Evolutionary conservation across 2,888 invertebrate genomes (phyloP).

Genomic region (Acronicta aceris): DNA sequence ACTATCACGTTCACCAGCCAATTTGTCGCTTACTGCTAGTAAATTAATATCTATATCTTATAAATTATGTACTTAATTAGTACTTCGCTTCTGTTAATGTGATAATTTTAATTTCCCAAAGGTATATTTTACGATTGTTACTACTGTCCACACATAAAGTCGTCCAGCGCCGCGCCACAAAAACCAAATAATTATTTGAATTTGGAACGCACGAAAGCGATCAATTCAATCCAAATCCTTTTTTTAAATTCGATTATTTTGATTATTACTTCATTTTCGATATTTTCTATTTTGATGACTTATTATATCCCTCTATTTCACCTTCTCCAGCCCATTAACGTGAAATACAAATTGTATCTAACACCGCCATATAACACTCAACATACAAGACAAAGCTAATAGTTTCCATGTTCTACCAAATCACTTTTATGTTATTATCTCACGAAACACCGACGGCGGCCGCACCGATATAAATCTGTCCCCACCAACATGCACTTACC

Average conservation of each 20-base stretch:
- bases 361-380: conserved; percentile 20
- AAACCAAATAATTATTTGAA: conserved; percentile 21
- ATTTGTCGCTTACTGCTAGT: conserved; percentile 37
- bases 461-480: conserved; percentile 53
- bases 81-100: conserved; percentile 8
- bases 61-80: conserved; percentile 25
- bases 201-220: neutral
- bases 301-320: neutral
- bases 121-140: conserved; percentile 20
- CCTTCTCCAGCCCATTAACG: conserved; percentile 20
- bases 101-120: conserved; percentile 33
- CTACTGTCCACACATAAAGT: neutral
- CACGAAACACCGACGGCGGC: conserved; percentile 44
- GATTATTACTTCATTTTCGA: too few species aligned
- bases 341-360: conserved; percentile 17
- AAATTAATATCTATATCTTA: conserved; percentile 38
- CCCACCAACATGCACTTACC: conserved; percentile 54
- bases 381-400: conserved; percentile 24
- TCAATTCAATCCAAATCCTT: too few species aligned
- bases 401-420: conserved; percentile 38
- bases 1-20: conserved; percentile 23
- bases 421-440: conserved; percentile 56
- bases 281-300: too few species aligned
- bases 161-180: neutral
- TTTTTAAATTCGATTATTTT: too few species aligned